Conservation (phyloP, 2,113 vertebrate species). For the Apeltes quadracus region DNA sequence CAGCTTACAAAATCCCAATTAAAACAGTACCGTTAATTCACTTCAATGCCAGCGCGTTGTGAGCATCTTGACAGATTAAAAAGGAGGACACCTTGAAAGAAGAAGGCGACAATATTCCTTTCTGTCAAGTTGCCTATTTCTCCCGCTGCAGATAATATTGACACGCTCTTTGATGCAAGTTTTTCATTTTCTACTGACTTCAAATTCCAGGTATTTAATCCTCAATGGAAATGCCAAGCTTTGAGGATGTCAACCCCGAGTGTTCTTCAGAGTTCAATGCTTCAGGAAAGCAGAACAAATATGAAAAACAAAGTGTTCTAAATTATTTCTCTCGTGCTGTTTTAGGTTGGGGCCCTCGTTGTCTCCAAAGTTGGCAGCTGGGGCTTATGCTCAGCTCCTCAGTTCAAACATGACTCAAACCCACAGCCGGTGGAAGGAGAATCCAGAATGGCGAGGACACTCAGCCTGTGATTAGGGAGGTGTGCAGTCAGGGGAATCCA, state of each 20-base stretch:
- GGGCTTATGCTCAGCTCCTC: slow-evolving; percentile 52
- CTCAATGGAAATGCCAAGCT: slow-evolving; percentile 74
- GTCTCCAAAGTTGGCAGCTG: slow-evolving; percentile 60
- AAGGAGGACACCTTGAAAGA: slow-evolving; percentile 64
- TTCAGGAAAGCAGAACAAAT: slow-evolving; percentile 65
- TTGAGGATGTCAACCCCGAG: slow-evolving; percentile 71
- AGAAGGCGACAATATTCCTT: slow-evolving; percentile 57
- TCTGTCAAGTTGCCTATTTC: slow-evolving; percentile 67
- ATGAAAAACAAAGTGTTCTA: slow-evolving; percentile 68
- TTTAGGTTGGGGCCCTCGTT: slow-evolving; percentile 61
- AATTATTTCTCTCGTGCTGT: slow-evolving; percentile 67
- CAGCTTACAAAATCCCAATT: slow-evolving; percentile 59
- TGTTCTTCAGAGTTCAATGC: slow-evolving; percentile 63
- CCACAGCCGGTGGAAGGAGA: slow-evolving; percentile 57
- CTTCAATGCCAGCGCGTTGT: slow-evolving; percentile 34
- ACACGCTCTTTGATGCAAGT: slow-evolving; percentile 73
- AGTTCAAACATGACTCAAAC: slow-evolving; percentile 58
- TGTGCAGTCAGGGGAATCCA: slow-evolving; percentile 39
- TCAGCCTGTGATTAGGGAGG: slow-evolving; percentile 56
- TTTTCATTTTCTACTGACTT: slow-evolving; percentile 73
- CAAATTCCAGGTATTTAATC: slow-evolving; percentile 73
- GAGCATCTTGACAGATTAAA: slow-evolving; percentile 49
- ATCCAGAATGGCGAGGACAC: slow-evolving; percentile 51
- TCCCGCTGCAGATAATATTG: slow-evolving; percentile 68
- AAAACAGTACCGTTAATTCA: slow-evolving; percentile 42